Evolutionary conservation across 2,888 invertebrate species (phyloP), one percentile per base, ranked within the genome.

Genomic region (Eupelmus urozonus): DNA sequence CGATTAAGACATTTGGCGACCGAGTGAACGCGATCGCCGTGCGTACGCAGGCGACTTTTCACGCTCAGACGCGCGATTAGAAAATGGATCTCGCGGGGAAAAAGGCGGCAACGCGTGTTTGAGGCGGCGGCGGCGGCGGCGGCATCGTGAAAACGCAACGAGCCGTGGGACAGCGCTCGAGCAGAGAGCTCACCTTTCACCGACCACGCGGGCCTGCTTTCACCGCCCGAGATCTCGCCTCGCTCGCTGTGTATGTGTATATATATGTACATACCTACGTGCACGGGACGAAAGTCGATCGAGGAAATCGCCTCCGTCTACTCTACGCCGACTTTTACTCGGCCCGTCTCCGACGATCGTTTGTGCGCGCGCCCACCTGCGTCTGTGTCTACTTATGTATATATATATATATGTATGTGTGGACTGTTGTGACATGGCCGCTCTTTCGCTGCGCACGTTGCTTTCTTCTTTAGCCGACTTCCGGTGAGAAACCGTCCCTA

Each of bases 131-230:
- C 34, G 40, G 9, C 9, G 20, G 42, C 1, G 9, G 55, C 20
- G 40, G 2, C 0, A 55, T 20, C 2, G n/a, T 49, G n/a, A 27
- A 76, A 76, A 81, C 78, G 74, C 79, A 78, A 74, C 76, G 67
- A 74, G 57, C 74, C 78, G 79, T 69, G 79, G 74, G 80, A 78
- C 80, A 59, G 40, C 23, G 59, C 34, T 1, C 7, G 53, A 20
- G 9, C 45, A 25, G 53, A 25, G 53, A 34, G 66, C 75, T 81
- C 80, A 82, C 81, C 82, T 81, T 81, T 82, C 82, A 81, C 81
- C 81, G 78, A 27, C 40, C 29, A 55, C 57, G 2, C 20, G 57
- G 29, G 34, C 53, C 69, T 73, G 82, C 82, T 82, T 82, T 81
- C 81, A 82, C 81, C 81, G 81, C 67, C 60, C 76, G 65, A 77